Evolutionary conservation across 2,113 vertebrate species (phyloP), one percentile per base, ranked within the genome.

Genomic region (Xenotilapia caudafasciata): DNA sequence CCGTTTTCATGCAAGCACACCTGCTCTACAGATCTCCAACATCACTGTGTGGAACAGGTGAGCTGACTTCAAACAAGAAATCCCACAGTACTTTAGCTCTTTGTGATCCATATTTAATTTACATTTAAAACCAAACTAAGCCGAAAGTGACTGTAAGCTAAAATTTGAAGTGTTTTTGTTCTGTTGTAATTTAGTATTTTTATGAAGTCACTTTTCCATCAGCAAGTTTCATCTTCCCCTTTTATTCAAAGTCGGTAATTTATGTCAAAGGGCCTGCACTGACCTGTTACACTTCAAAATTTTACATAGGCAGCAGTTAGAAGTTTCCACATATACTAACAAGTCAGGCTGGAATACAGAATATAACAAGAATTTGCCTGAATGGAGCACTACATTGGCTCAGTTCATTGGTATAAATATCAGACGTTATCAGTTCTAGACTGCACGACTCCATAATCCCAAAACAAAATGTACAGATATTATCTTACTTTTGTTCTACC

Each of bases 41-140:
- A 97, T 96, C 90, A 97, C 97, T 0, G 97, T 97, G 56, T 99
- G 98, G 98, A 99, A 99, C 97, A 98, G 98, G 98, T 99, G 10
- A 83, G 90, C 15, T 77, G 26, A 49, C 47, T 51, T 31, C 26
- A 55, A 80, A 80, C 31, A 38, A 68, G 26, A 79, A 80, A 21
- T 38, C 26, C 28, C 49, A 35, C 49, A 15, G 47, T 49, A 79
- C 28, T 21, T 47, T 47, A 28, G 23, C 42, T 75, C 42, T 75
- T 47, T 51, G 73, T 77, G 26, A n/a, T 33, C 45, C 26, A 51
- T 31, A 33, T n/a, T 31, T 19, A 28, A 49, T 49, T 49, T 49
- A 12, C 45, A 77, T 77, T 77, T 77, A 77, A 77, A 49, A 19
- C 23, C 26, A 47, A 75, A 47, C 14, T 75, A 47, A 75, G 70